Base-by-base conservation (phyloP, 2,797 vertebrate species). In the Takifugu ocellatus region DNA sequence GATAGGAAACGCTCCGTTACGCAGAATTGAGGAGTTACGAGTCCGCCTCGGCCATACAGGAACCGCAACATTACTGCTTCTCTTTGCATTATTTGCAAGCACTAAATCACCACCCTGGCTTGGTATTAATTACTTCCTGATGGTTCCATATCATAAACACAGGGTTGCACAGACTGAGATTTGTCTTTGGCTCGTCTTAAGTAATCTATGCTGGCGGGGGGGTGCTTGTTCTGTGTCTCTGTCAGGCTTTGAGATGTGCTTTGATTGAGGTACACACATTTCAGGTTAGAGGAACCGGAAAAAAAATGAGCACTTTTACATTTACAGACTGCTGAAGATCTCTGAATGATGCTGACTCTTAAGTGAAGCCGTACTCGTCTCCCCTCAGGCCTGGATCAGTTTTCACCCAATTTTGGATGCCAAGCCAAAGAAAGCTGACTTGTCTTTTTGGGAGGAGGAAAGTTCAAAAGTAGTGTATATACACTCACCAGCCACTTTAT, bases 251-350 rank as follows among this genome's bases (percentile, higher is more conserved):
- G 66, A 77, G 72, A 62, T 54, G 66, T 47, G 60, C 68, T 77
- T 75, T 61, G 55, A 61, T 69, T 29, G 27, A 29, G 4, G 27
- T 7, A 67, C 75, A 71, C 81, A 69, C 72, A 77, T 68, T 66
- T 78, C 69, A 64, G 54, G 50, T 21, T 53, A 49, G 16, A 36
- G 16, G 57, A 81, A 82, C 84, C 89, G 87, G 85, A 61, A 60
- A 84, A 84, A 90, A 89, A 21, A 21, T 21, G 89, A 81, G 14
- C 79, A 65, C 72, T 64, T 81, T 75, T 83, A 85, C 83, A 80
- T 81, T 85, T 29, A 29, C 4, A 29, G 27, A 4, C 27, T 29
- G 27, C 27, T 29, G 27, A 29, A 29, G 7, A 7, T 29, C 27
- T 7, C 4, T 4, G 4, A 7, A 29, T 5, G 27, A 29, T 29